Percentiles rank a stretch among this genome's conserved stretches.
Evolutionary conservation across 2,797 vertebrate species (phyloP).

Genomic region (Muscicapa striata): DNA sequence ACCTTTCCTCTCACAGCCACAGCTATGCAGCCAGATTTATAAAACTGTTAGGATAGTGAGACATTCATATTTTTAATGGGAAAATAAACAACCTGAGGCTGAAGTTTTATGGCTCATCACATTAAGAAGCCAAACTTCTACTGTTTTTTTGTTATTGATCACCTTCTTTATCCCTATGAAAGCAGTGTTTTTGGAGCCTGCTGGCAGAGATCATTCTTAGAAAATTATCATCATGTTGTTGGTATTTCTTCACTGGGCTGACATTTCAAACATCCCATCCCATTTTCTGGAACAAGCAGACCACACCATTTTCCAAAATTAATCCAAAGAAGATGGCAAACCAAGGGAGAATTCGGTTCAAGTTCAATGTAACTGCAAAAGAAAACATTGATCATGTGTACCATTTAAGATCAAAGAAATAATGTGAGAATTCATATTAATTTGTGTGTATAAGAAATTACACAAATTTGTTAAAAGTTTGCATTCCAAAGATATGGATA

Average conservation of each 20-base stretch:
- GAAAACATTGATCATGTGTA: background rate
- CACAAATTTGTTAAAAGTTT: background rate
- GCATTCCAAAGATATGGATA: background rate
- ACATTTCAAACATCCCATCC: conserved; percentile 73
- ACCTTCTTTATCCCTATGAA: background rate
- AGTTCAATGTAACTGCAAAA: conserved; percentile 88
- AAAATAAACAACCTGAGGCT: conserved; percentile 10
- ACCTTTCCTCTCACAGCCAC: background rate
- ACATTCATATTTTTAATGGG: background rate
- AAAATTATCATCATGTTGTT: background rate
- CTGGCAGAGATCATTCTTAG: background rate
- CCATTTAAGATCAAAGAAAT: background rate
- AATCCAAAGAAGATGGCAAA: conserved; percentile 84
- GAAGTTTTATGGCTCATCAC: background rate
- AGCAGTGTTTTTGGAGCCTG: background rate
- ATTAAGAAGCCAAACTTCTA: background rate
- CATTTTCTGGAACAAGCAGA: conserved; percentile 77
- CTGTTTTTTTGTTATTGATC: background rate
- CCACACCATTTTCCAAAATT: conserved; percentile 82
- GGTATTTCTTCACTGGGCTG: conserved; percentile 1
- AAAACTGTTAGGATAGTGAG: background rate
- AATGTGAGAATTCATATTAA: background rate
- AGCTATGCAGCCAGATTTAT: background rate
- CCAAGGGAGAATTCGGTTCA: conserved; percentile 83
- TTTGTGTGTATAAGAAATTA: background rate